Base-by-base conservation (phyloP, 2,113 vertebrate species). In the Megaceryle torquata region DNA sequence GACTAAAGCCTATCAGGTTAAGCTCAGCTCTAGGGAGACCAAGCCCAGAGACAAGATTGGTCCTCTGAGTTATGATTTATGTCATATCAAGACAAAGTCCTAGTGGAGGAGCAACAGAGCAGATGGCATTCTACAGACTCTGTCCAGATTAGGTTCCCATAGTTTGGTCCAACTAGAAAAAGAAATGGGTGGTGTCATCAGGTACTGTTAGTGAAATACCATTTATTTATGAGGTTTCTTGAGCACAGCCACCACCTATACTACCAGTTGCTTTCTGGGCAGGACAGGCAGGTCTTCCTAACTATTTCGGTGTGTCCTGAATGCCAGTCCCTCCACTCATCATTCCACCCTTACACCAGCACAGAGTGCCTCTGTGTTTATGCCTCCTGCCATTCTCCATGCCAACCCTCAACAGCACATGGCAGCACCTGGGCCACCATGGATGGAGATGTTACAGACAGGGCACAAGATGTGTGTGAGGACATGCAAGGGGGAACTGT, bases 401-500 rank as follows among this genome's bases (percentile, higher is more conserved):
- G 44, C 18, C 48, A 76, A 51, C 11, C 10, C 53, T 65, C 68
- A 80, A 18, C 22, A 76, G 31, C 29, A 4, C 0, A 0, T 24
- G 50, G 69, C 59, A 95, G 86, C 63, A n/a, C 46, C 59, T 63
- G 71, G 41, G 16, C 56, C 43, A 22, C 48, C 15, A 2, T 0
- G 11, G 22, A 13, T 28, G 29, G 35, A 48, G 17, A 15, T 13
- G 8, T 35, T 35, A 35, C 11, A 88, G 56, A 8, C 68, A 56
- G 51, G 39, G 15, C n/a, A 67, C 0, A 0, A 74, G 35, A 67
- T 0, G 2, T 5, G 31, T 7, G 16, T 0, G 0, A 29, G 44
- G 41, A 61, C 7, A 6, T 17, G 85, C 75, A 70, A 72, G 29
- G 33, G 22, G 5, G 5, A 86, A 29, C 24, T 54, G 51, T 8